These are phyloP conservation scores for Dissostichus mawsoni DNA, from an alignment of 2,113 vertebrate species.

Conservation along the genomic window DNA sequence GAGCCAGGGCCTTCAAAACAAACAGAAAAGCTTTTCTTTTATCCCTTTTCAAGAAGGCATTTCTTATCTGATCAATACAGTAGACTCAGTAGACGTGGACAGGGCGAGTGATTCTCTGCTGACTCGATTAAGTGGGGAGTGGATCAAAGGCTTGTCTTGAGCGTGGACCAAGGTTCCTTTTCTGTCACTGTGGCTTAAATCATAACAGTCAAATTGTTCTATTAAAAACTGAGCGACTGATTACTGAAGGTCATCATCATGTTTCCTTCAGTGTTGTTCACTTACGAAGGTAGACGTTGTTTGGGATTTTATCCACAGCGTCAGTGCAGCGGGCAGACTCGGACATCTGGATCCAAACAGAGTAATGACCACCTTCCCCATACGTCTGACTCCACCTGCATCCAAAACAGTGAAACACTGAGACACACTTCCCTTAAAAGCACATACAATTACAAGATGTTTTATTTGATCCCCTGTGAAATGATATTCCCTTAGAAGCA, in stretches of 20 bases:
- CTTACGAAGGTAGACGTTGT: constrained; percentile 79
- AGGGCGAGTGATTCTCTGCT: constrained; percentile 62
- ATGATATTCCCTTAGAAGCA: constrained; percentile 17
- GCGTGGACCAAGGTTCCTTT: constrained; percentile 21
- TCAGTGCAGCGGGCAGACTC: constrained; percentile 60
- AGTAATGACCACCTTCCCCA: constrained; percentile 83
- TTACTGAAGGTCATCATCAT: neutral
- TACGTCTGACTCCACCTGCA: constrained; percentile 81
- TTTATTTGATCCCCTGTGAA: constrained; percentile 20
- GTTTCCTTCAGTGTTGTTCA: constrained; percentile 29
- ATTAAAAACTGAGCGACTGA: neutral
- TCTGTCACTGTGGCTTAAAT: constrained; percentile 22
- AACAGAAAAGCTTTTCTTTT: constrained; percentile 86
- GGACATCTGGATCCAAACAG: constrained; percentile 71
- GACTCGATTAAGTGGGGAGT: constrained; percentile 67
- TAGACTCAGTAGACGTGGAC: constrained; percentile 54
- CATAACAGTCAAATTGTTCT: neutral
- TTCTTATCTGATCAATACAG: constrained; percentile 82
- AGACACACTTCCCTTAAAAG: constrained; percentile 18
- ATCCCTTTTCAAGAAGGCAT: constrained; percentile 80
- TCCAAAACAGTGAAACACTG: constrained; percentile 53
- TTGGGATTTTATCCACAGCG: constrained; percentile 65
- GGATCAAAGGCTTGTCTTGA: constrained; percentile 61
- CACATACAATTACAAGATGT: neutral
- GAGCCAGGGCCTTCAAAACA: constrained; percentile 80